Evolutionary conservation across 35 echinoderm and acorn worm species (phyloP).

Genomic region (Acanthaster planci): DNA sequence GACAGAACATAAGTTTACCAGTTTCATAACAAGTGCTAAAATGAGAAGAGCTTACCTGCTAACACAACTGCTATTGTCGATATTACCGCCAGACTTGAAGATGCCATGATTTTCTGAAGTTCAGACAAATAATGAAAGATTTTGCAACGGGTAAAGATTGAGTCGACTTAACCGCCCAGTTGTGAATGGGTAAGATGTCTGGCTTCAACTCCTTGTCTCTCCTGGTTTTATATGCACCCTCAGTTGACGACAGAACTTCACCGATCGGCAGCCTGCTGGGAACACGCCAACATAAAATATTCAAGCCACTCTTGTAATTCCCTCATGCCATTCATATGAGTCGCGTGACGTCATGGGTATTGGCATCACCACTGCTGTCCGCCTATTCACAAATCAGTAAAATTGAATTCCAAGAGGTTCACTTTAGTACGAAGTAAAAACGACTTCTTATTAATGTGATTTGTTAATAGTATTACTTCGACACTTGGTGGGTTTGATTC

Average conservation of each 20-base stretch:
- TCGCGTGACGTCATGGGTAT: too few species aligned
- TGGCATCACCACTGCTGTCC: too few species aligned
- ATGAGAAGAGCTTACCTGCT: neutral
- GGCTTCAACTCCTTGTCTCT: neutral
- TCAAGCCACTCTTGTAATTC: too few species aligned
- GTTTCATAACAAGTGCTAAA: neutral
- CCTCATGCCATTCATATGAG: too few species aligned
- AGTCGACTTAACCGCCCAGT: neutral
- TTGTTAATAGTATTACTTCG: too few species aligned
- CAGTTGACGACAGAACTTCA: neutral
- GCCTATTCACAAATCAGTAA: too few species aligned
- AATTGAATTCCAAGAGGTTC: too few species aligned
- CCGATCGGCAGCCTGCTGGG: neutral
- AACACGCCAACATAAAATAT: neutral
- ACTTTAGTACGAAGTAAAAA: too few species aligned
- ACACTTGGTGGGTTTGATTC: too few species aligned
- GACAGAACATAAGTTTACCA: too few species aligned
- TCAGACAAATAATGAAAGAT: neutral
- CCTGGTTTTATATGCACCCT: conserved; percentile 1
- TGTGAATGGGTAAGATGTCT: neutral
- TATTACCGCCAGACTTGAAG: neutral
- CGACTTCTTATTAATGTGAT: too few species aligned
- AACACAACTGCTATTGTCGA: conserved; percentile 13
- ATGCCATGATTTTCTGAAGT: neutral
- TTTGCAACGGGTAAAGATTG: neutral